Base-by-base conservation (phyloP, 2,888 invertebrate genomes). In the Sepioteuthis lessoniana region DNA sequence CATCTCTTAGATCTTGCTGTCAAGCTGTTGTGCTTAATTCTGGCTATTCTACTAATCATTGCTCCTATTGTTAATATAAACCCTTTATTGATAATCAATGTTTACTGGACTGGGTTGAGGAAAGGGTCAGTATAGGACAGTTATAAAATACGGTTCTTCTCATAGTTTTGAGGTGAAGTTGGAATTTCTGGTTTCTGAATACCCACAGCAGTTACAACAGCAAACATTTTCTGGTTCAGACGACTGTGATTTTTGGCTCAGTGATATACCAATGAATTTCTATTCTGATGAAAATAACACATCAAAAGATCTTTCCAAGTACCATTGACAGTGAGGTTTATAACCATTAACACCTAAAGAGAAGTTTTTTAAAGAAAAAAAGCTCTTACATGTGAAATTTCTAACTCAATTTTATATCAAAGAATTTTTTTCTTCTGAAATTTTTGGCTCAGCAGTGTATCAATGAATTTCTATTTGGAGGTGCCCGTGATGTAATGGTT, bases 41-140 rank as follows among this genome's bases (percentile, higher is more conserved):
- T 76, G 76, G 76, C n/a, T n/a, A 76, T 76, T 76, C n/a, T 76
- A 76, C n/a, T n/a, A 76, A 76, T 76, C n/a, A 76, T 76, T 76
- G 76, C 76, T n/a, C 13, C n/a, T 76, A 76, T 76, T 76, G 76
- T 76, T 76, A 76, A n/a, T 76, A 76, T 76, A 76, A 76, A 76
- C 35, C 76, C 76, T 76, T 76, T 76, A 76, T n/a, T 76, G n/a
- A 76, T 76, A 76, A 76, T 76, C 76, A 76, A 76, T 76, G n/a
- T 76, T 76, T 76, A 76, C n/a, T 76, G 76, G 76, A 76, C 16
- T 76, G 76, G n/a, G 76, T n/a, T 76, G 76, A n/a, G 76, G 76
- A 76, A 76, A 76, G 76, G n/a, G 76, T 76, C 76, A 76, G 2
- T n/a, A 16, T n/a, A 76, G n/a, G n/a, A 35, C 35, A 1, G n/a